These are phyloP conservation scores for Scaptomyza hsui DNA, from an alignment of 1,140 invertebrate species.

Conservation along the genomic window DNA sequence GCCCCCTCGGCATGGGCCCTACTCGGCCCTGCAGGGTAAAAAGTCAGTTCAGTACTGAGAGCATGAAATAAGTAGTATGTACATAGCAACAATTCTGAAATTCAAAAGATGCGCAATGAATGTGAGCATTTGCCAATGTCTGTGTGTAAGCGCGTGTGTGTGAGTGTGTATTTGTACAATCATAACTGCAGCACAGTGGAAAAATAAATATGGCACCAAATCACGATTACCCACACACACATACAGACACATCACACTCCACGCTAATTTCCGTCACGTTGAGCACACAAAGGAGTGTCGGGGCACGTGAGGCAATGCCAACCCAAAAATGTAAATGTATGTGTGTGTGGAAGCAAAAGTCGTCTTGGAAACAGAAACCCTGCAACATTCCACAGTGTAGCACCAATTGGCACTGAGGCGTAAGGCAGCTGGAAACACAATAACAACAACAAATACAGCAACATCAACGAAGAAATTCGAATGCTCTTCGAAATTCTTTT, in stretches of 20 bases:
- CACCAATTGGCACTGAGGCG: conserved; percentile 33
- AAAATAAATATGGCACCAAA: conserved; percentile 72
- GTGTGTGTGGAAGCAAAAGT: conserved; percentile 16
- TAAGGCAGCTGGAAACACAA: conserved; percentile 18
- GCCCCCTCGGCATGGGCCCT: background rate
- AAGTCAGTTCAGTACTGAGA: conserved; percentile 41
- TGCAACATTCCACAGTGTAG: conserved; percentile 34
- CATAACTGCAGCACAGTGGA: conserved; percentile 74
- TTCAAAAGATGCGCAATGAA: conserved; percentile 70
- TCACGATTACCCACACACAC: conserved; percentile 39
- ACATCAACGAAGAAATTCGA: conserved; percentile 13
- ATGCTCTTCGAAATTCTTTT: conserved; percentile 23
- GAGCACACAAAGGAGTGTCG: conserved; percentile 75
- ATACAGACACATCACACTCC: conserved; percentile 39
- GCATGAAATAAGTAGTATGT: conserved; percentile 57
- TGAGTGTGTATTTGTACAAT: conserved; percentile 60
- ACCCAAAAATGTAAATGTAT: conserved; percentile 4
- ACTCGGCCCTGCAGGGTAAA: conserved; percentile 10
- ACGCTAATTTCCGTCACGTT: conserved; percentile 82
- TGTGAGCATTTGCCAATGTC: conserved; percentile 24
- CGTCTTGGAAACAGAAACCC: conserved; percentile 38
- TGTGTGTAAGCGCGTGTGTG: conserved; percentile 29
- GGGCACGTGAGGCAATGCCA: conserved; percentile 57
- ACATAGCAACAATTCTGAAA: conserved; percentile 47
- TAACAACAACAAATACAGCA: conserved; percentile 36